Base-by-base conservation (phyloP, 1,140 invertebrate genomes). In the Eulimnadia texana region DNA sequence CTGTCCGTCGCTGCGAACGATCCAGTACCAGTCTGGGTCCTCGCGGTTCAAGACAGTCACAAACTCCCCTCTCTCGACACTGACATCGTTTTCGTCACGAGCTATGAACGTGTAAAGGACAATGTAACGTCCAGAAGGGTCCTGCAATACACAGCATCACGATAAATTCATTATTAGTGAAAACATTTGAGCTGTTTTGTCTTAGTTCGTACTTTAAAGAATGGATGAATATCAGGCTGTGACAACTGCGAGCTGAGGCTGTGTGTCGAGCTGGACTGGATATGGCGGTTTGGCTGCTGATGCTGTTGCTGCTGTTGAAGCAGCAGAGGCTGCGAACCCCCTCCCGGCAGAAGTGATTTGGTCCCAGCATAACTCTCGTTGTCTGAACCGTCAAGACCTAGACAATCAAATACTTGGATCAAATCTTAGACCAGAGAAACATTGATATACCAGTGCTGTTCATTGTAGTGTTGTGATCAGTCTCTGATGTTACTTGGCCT, bases 11-110 rank as follows among this genome's bases (percentile, higher is more conserved):
- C 85, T 88, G 62, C 88, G 79, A 22, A 92, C 82, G 47, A 96
- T 88, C 93, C 92, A 96, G 70, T 88, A 93, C 93, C 93, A 95
- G 71, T 95, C 90, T 0, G 88, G 85, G 75, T 95, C 93, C 71
- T 95, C 91, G 67, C 86, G 79, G 74, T 96, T 97, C 11, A 96
- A 74, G 1, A 95, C 89, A 23, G 91, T 94, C 1, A 97, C 90
- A 76, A 94, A 90, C 72, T 96, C 92, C 3, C 92, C 91, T 55
- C 90, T 76, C 70, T 94, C 89, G 0, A 96, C 92, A 62, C 85
- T 91, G 1, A 95, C 83, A 72, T 96, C 93, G 71, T 95, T 94
- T 71, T 96, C 93, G 73, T 96, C 90, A 29, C 89, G 73, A 0
- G 90, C 90, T 24, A 89, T 86, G 69, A 94, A 96, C 10, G 90